Evolutionary conservation across 2,113 vertebrate species (phyloP), one percentile per base, ranked within the genome.

Genomic region (Plecturocebus donacophilus): DNA sequence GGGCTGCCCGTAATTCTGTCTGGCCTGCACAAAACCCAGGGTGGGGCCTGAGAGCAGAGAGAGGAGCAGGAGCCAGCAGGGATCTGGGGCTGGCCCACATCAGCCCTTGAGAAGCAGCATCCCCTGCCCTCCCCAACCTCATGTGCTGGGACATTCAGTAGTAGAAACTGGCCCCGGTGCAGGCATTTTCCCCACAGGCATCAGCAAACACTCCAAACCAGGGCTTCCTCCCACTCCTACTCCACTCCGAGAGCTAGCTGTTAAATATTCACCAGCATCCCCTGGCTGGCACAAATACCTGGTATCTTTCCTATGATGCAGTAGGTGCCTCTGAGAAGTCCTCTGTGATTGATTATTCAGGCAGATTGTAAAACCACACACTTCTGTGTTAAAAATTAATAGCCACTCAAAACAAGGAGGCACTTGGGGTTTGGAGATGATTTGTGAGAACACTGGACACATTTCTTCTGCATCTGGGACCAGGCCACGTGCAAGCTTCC

Each of bases 141-240:
- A n/a, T 0, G 0, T 19, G 5, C 25, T 0, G 17, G 66, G 38
- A 4, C 40, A 17, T 6, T 3, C 0, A 0, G 49, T 2, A 17
- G 58, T 0, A 21, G 84, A 32, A n/a, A 40, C 3, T 5, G 27
- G 25, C 42, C 27, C 0, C 0, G 4, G 20, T 20, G 47, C 61
- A 42, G 5, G 16, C 27, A 1, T 45, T 71, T 3, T 47, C 8
- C 49, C 30, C 47, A 4, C 2, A 0, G 8, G 73, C 1, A 12
- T 45, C 30, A 12, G 64, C 8, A 58, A 8, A 25, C 2, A 20
- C 40, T 27, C 2, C 11, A 42, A 12, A 2, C 20, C 35, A 0
- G 84, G 30, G n/a, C 85, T n/a, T 10, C 9, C 13, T 6, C 1
- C 27, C 16, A n/a, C 66, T 30, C 8, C 35, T 1, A 1, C 5